phyloP scores from a whole-genome alignment of 2,113 vertebrate species.

The Heterotilapia buettikoferi region DNA sequence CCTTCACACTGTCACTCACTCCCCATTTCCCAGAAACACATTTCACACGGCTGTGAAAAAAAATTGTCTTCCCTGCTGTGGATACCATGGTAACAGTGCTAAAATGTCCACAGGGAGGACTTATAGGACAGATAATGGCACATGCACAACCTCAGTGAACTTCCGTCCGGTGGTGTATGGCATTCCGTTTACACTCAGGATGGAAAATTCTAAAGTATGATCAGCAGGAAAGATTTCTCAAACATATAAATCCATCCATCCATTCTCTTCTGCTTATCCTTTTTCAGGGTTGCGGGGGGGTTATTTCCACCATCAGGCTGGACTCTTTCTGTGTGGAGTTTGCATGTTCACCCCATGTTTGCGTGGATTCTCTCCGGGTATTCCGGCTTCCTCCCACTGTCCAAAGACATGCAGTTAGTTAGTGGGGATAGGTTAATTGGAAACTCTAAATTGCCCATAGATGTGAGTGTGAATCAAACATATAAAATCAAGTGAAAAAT shows the following conservation, averaged over 20 bases:
- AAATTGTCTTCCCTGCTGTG: background rate
- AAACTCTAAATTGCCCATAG: background rate
- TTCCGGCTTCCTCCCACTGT: background rate
- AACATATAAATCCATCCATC: background rate
- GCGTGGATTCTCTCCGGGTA: rapidly evolving
- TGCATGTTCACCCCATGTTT: background rate
- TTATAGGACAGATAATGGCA: slow-evolving; percentile 1
- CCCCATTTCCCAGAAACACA: background rate
- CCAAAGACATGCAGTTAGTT: background rate
- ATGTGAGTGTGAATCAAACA: background rate
- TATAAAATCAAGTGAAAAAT: background rate
- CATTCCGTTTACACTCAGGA: background rate
- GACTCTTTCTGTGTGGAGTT: background rate
- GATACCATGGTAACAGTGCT: slow-evolving; percentile 18
- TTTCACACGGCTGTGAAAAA: background rate
- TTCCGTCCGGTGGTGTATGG: background rate
- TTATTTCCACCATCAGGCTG: background rate
- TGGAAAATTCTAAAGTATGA: background rate
- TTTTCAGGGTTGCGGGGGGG: rapidly evolving
- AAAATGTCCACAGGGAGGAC: background rate
- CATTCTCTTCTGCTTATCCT: background rate
- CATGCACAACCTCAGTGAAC: background rate
- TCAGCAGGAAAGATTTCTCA: background rate
- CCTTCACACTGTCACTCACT: background rate
- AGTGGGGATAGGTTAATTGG: background rate